These are phyloP conservation scores for Atherinomorus stipes DNA, from an alignment of 2,113 vertebrate genomes.

Conservation along the genomic window DNA sequence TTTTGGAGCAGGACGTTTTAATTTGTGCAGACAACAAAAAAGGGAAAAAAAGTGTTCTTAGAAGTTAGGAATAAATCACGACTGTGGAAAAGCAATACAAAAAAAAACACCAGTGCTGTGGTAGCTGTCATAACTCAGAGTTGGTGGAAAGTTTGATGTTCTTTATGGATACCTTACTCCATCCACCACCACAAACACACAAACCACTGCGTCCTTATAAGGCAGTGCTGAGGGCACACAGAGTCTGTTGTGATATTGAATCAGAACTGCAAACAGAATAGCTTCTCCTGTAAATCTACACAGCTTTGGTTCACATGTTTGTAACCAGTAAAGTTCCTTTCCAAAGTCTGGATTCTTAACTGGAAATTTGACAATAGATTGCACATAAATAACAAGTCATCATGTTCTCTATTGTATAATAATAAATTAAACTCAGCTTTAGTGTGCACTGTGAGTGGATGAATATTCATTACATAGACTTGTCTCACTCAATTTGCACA, in stretches of 20 bases:
- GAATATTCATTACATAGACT: not conserved
- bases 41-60: constrained; percentile 49
- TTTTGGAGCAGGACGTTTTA: constrained; percentile 65
- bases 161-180: constrained; percentile 71
- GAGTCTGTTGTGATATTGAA: constrained; percentile 63
- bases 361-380: constrained; percentile 3
- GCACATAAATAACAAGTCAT: not conserved
- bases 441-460: not conserved
- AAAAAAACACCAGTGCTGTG: constrained; percentile 55
- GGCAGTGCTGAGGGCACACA: constrained; percentile 61
- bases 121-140: constrained; percentile 70
- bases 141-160: constrained; percentile 72
- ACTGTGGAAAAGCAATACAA: constrained; percentile 55
- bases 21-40: constrained; percentile 61
- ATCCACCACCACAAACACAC: constrained; percentile 63
- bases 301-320: constrained; percentile 37
- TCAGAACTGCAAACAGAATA: constrained; percentile 62
- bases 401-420: not conserved
- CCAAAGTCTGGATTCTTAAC: constrained; percentile 1
- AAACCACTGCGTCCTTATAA: constrained; percentile 68
- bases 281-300: constrained; percentile 49
- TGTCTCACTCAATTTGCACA: not conserved
- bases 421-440: not conserved
- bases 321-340: constrained; percentile 9
- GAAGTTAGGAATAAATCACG: constrained; percentile 62